These are phyloP conservation scores for Opisthocomus hoazin DNA, from an alignment of 2,113 vertebrate species.

Conservation along the genomic window DNA sequence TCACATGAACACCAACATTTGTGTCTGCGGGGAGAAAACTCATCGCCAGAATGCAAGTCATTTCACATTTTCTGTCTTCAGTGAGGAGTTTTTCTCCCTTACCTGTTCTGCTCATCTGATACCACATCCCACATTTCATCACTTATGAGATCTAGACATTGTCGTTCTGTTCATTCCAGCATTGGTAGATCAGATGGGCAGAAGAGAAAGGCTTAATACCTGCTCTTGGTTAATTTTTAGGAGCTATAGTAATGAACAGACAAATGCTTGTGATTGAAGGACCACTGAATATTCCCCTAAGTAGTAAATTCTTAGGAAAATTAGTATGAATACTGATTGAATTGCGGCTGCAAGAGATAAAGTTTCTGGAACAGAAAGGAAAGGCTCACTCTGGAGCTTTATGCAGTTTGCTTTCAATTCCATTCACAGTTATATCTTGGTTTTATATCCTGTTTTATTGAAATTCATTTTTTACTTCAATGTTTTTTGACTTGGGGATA, in stretches of 20 bases:
- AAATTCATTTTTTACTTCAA: slow-evolving; percentile 65
- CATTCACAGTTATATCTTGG: slow-evolving; percentile 56
- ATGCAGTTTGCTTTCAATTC: slow-evolving; percentile 47
- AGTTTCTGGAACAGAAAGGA: slow-evolving; percentile 3
- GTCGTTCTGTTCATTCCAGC: background rate
- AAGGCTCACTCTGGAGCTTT: slow-evolving; percentile 10
- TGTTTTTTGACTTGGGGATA: slow-evolving; percentile 15
- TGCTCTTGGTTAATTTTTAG: background rate
- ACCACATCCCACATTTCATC: background rate
- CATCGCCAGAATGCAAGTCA: background rate
- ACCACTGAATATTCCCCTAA: background rate
- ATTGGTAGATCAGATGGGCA: background rate
- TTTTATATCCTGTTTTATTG: slow-evolving; percentile 60
- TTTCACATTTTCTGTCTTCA: background rate
- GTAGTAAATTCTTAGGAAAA: background rate
- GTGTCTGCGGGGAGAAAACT: background rate
- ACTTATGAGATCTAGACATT: background rate
- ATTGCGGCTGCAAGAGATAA: slow-evolving; percentile 18
- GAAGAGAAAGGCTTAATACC: background rate
- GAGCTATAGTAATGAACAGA: background rate
- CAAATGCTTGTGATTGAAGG: background rate
- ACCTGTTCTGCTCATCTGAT: background rate
- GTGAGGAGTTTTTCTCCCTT: background rate
- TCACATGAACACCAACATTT: background rate
- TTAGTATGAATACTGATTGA: background rate